Conservation (phyloP, 2,113 vertebrate species). For the Tylochromis polylepis region DNA sequence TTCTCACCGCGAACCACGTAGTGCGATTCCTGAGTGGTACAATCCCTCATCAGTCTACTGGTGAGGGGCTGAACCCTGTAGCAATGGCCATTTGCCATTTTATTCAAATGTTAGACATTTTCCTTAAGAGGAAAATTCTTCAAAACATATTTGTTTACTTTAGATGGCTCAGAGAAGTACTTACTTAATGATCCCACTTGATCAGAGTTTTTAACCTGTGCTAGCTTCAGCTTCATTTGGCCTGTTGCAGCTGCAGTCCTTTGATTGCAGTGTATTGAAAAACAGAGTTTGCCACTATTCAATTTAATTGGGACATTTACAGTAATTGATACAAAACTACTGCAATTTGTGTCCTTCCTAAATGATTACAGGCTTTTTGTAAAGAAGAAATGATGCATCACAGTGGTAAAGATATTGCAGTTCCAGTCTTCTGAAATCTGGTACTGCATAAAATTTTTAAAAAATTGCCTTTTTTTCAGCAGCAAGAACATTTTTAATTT, state of each 20-base stretch:
- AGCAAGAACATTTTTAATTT: background rate
- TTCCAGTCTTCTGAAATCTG: background rate
- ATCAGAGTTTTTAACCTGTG: background rate
- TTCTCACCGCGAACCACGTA: rapidly evolving
- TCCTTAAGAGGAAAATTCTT: background rate
- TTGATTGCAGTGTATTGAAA: background rate
- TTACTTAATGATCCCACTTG: background rate
- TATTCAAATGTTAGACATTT: background rate
- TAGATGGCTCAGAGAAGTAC: background rate
- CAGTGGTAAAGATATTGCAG: background rate
- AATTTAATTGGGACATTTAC: background rate
- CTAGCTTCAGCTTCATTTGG: background rate
- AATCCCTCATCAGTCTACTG: background rate
- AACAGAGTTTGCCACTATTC: background rate
- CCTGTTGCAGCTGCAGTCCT: background rate
- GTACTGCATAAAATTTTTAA: background rate
- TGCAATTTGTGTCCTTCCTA: background rate
- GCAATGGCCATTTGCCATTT: background rate
- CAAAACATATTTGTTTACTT: background rate
- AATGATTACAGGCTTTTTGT: background rate
- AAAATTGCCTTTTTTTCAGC: background rate
- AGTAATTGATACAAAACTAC: background rate
- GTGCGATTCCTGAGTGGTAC: background rate
- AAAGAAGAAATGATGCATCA: background rate
- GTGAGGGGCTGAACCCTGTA: background rate